These are phyloP conservation scores for Hypotaenidia philippensis DNA, from an alignment of 2,797 vertebrate species.

Conservation along the genomic window DNA sequence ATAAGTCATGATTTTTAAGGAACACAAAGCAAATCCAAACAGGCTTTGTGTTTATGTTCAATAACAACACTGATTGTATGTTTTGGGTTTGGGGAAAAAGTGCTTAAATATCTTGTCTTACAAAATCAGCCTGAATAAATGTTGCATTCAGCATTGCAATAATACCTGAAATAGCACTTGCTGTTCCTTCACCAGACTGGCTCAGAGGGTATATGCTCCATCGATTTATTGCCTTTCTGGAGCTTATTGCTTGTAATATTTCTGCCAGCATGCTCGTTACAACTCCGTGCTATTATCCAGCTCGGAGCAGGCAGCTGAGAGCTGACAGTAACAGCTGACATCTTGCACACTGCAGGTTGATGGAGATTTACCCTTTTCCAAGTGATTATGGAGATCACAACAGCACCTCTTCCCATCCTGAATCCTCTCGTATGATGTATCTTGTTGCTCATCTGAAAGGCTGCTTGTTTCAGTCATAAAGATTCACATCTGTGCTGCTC, in stretches of 20 bases:
- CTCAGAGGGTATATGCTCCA: background rate
- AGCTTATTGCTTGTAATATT: conserved; percentile 17
- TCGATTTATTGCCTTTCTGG: background rate
- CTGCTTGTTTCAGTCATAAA: background rate
- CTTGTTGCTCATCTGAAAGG: background rate
- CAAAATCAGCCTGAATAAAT: background rate
- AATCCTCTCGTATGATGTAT: background rate
- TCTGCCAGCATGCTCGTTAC: background rate
- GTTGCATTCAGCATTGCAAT: background rate
- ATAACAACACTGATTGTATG: background rate
- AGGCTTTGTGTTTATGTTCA: background rate
- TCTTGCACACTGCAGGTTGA: rapidly evolving
- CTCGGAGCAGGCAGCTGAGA: background rate
- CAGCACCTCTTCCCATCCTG: background rate
- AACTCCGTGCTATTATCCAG: background rate
- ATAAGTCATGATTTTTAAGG: background rate
- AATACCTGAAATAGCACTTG: conserved; percentile 20
- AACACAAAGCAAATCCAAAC: background rate
- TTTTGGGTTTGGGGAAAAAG: background rate
- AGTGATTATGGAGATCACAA: background rate
- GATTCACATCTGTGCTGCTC: background rate
- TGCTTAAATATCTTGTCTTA: background rate
- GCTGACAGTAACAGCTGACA: conserved; percentile 2
- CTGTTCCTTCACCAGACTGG: background rate
- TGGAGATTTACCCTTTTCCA: background rate